Conservation (phyloP, 2,888 invertebrate genomes). For the Drosophila rellima region DNA sequence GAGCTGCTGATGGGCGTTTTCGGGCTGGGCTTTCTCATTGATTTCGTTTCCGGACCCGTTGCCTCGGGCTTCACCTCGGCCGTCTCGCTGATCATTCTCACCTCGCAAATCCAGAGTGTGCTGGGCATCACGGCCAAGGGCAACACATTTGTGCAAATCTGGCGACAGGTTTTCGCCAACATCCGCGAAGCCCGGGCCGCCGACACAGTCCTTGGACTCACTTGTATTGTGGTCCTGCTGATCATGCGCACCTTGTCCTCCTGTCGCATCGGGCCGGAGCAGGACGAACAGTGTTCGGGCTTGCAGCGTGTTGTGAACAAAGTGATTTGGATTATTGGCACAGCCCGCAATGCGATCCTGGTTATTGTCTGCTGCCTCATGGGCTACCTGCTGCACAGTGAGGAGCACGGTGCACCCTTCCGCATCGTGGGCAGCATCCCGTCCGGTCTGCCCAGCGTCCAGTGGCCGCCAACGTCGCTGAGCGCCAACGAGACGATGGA, state of each 20-base stretch:
- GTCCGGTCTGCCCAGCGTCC: constrained; percentile 90
- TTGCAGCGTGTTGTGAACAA: constrained; percentile 89
- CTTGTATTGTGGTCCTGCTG: constrained; percentile 91
- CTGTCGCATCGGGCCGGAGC: constrained; percentile 88
- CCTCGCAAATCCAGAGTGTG: constrained; percentile 94
- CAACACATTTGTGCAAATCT: constrained; percentile 92
- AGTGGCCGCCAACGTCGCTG: constrained; percentile 89
- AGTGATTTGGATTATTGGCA: constrained; percentile 91
- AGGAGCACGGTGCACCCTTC: constrained; percentile 87
- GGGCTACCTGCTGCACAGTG: constrained; percentile 84
- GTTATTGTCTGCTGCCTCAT: constrained; percentile 91
- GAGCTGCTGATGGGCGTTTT: constrained; percentile 93
- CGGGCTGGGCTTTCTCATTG: constrained; percentile 94
- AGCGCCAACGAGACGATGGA: constrained; percentile 88
- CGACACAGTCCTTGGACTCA: constrained; percentile 91
- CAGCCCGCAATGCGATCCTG: constrained; percentile 93
- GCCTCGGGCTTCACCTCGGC: constrained; percentile 96
- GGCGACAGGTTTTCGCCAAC: constrained; percentile 90
- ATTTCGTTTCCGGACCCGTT: constrained; percentile 96
- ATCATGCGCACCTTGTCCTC: constrained; percentile 91
- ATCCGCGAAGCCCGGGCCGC: constrained; percentile 89
- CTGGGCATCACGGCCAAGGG: constrained; percentile 91
- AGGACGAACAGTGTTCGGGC: constrained; percentile 87
- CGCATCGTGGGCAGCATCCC: constrained; percentile 91
- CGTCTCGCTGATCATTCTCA: constrained; percentile 94